Evolutionary conservation across 2,797 vertebrate genomes (phyloP), one percentile per base, ranked within the genome.

Genomic region (Petrocephalus schoutedeni): DNA sequence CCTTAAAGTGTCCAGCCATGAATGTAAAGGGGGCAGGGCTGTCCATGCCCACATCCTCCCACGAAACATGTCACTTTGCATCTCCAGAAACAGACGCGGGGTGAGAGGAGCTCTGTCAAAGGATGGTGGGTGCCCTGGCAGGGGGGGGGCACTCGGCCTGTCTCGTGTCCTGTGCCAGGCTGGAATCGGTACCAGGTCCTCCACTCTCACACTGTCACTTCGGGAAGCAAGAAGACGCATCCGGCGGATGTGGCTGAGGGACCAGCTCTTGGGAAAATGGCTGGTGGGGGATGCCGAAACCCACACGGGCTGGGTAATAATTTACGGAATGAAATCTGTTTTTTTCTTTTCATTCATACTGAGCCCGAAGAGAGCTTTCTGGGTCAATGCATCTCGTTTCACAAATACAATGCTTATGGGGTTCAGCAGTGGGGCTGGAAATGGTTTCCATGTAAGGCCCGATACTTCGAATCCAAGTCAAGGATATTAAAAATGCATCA

Each of bases 1-100:
- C 93, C 93, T 94, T 94, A 93, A 94, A 92, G 92, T 93, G 91
- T 91, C n/a, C 49, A 10, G 28, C 19, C 54, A 58, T 85, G 53
- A 53, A 57, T 32, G 51, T 23, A 12, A 36, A 58, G 4, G 54
- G 1, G 54, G 56, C 32, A 1, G 8, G 32, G 28, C 14, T 74
- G 28, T 74, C 16, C 16, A 74, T 74, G 32, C 32, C 32, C 54
- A 2, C 54, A 4, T 32, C 80, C n/a, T 14, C 21, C 74, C 6
- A 14, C 36, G 1, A 3, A 19, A 23, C 77, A 4, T 82, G 77
- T 4, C 7, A 4, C 14, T 83, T 14, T 21, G 19, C 45, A 2
- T 53, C 23, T 53, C 80, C 56, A 41, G 28, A 14, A 32, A 83
- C 59, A 61, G 59, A 61, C 59, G 6, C 59, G 21, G 58, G 58